Conservation (phyloP, 2,888 invertebrate species). For the Lottia gigantea region DNA sequence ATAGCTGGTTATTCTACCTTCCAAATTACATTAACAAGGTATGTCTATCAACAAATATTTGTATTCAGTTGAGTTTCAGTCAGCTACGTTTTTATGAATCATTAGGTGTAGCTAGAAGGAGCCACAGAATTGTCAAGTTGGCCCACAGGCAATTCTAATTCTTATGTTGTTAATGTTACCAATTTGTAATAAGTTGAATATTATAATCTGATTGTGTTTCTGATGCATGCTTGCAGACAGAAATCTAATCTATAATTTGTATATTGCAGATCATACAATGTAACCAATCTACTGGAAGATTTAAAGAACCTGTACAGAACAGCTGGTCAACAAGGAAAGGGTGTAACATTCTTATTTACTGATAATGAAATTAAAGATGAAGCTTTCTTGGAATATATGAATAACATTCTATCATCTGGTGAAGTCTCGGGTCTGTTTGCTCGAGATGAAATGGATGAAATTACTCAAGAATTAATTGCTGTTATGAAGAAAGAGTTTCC, state of each 20-base stretch:
- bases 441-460: conserved; percentile 94
- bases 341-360: conserved; percentile 97
- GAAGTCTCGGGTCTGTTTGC: conserved; percentile 91
- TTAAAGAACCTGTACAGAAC: conserved; percentile 90
- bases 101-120: too few species aligned
- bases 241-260: too few species aligned
- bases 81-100: too few species aligned
- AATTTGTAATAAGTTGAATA: too few species aligned
- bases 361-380: conserved; percentile 98
- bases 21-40: conserved; percentile 92
- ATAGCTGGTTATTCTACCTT: conserved; percentile 97
- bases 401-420: conserved; percentile 91
- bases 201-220: too few species aligned
- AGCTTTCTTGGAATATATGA: conserved; percentile 95
- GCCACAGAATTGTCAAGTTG: too few species aligned
- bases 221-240: too few species aligned
- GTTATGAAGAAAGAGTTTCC: conserved; percentile 95
- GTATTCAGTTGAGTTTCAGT: too few species aligned
- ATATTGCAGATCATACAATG: conserved; percentile 82
- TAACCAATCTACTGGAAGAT: conserved; percentile 93
- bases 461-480: conserved; percentile 90
- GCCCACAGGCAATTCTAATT: too few species aligned
- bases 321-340: conserved; percentile 94
- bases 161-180: too few species aligned
- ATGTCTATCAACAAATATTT: conserved; percentile 13